These are phyloP conservation scores for Aphidius gifuensis DNA, from an alignment of 1,140 invertebrate species.

Conservation along the genomic window DNA sequence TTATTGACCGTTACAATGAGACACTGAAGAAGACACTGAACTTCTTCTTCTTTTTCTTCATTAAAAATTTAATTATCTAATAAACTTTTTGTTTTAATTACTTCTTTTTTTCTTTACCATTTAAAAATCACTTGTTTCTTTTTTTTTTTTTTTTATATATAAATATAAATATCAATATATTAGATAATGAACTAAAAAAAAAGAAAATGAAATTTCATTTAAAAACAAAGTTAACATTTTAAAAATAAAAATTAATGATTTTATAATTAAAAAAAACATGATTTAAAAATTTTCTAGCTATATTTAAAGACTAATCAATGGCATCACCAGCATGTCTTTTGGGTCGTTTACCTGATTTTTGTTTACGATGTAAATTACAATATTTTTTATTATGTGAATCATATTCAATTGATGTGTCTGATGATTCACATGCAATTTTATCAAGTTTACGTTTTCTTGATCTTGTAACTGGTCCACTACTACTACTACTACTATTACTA, in stretches of 20 bases:
- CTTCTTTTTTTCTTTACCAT: not conserved
- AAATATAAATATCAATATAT: not conserved
- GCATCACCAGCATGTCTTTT: slow-evolving; percentile 35
- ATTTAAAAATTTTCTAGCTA: slow-evolving; percentile 5
- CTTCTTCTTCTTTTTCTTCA: no score
- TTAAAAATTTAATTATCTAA: slow-evolving; percentile 16
- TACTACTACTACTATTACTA: slow-evolving; percentile 10
- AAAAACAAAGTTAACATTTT: slow-evolving; percentile 18
- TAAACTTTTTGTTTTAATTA: slow-evolving; percentile 5
- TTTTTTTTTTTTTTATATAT: not conserved
- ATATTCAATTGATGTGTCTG: slow-evolving; percentile 29
- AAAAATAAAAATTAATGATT: not conserved
- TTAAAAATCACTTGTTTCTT: not conserved
- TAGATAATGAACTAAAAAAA: slow-evolving; percentile 8
- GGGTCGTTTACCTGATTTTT: slow-evolving; percentile 39
- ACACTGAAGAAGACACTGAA: no score
- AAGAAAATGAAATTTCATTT: slow-evolving; percentile 30
- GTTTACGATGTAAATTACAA: slow-evolving; percentile 37
- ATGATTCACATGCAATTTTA: slow-evolving; percentile 18
- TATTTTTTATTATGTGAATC: slow-evolving; percentile 26
- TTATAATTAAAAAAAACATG: slow-evolving; percentile 4
- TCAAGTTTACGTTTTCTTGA: slow-evolving; percentile 42
- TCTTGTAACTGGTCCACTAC: slow-evolving; percentile 39
- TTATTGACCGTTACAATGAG: no score
- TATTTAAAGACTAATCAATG: slow-evolving; percentile 32